Evolutionary conservation across 2,888 invertebrate genomes (phyloP), one percentile per base, ranked within the genome.

Genomic region (Endotricha flammealis): DNA sequence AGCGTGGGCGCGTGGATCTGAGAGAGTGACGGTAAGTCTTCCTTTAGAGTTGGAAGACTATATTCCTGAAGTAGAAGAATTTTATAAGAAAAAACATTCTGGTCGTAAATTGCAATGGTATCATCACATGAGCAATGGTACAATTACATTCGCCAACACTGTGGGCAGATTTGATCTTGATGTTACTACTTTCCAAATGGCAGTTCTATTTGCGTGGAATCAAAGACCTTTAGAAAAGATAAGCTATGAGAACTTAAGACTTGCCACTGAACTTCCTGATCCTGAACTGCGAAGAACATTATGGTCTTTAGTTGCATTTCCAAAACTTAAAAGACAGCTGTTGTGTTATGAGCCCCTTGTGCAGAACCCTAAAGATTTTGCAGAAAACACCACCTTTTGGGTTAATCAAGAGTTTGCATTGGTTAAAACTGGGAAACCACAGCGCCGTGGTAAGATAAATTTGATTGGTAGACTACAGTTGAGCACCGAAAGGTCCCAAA

Each of bases 101-200:
- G 99, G 99, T 5, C 89, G 99, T 38, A 99, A 99, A 75, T 87
- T 99, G 39, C 97, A 98, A 80, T 99, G 99, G 99, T 94, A 99
- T 79, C 99, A 99, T 83, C 98, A 99, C 65, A 99, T 99, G 98
- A 98, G 98, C 49, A 99, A 99, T 82, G 99, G 99, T 54, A 98
- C 98, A 42, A 97, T 99, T 55, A 97, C 96, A 12, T 99, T 99
- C 86, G 91, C 92, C 0, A 98, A 97, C 74, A 91, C 93, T 51
- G 91, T 95, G 36, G 99, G 98, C 1, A 92, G 95, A 54, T 99
- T 95, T 82, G 99, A 99, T 81, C 88, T 99, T 57, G 99, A 99
- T 72, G 98, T 99, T 4, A 99, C 99, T 8, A 99, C 99, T 13
- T 99, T 99, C 82, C 99, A 99, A 91, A 98, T 99, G 98, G 98